Evolutionary conservation across 53 echinoderm and acorn worm genomes (phyloP), one percentile per base, ranked within the genome.

Genomic region (Holothuria leucospilota): DNA sequence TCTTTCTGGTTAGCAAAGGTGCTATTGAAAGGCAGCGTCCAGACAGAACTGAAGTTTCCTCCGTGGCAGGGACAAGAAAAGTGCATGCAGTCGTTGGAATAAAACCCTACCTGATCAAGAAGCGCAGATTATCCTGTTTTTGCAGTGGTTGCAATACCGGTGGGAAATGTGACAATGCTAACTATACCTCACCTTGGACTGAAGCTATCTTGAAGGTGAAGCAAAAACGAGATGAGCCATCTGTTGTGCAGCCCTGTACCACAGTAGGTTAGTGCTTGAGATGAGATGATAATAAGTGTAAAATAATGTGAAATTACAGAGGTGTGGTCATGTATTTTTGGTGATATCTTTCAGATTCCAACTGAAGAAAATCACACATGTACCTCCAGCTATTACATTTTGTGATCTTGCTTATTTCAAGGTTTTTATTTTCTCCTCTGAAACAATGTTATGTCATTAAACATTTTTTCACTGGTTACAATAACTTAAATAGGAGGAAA

Each of bases 21-120:
- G 78, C 78, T 11, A 68, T 90, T 34, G 18, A 74, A 13, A 73
- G 77, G 59, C 49, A 90, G 46, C 39, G 90, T n/a, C 85, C 77
- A 66, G 29, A 72, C 63, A 61, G 85, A n/a, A 77, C 78, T 51
- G 61, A 71, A 38, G 89, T 72, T 2, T 27, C 16, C 18, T 71
- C 73, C 13, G 60, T 88, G n/a, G 34, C 40, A 58, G 88, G 83
- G 18, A 88, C 89, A 49, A 83, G 84, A 29, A 59, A 84, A 51
- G 51, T 84, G 5, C 73, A 88, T 72, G 83, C 89, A 68, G 84
- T 62, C 5, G 63, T 84, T 88, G 89, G 89, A 2, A 53, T 83
- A 2, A 20, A 12, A 20, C 89, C 89, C 18, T 69, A 70, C 61
- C n/a, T 69, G 5, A 15, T 88, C 61, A 71, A 52, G 8, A 89